These are phyloP conservation scores for Thalassoma bifasciatum DNA, from an alignment of 2,113 vertebrate species.

Conservation along the genomic window DNA sequence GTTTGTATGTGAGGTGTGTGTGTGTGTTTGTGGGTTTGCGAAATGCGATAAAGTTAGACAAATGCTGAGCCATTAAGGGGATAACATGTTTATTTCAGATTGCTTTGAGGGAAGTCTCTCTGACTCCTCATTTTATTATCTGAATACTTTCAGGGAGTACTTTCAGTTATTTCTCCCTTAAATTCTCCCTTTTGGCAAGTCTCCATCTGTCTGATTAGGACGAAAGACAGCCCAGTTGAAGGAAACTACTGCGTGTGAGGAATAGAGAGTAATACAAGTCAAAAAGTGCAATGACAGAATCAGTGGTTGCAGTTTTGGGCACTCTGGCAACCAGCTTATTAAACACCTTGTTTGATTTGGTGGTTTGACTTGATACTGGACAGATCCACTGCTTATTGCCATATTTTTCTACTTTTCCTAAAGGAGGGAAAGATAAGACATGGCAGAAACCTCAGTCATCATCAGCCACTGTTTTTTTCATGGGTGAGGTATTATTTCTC, in stretches of 20 bases:
- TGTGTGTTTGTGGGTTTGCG: not conserved
- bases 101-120: conserved; percentile 19
- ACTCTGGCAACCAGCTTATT: conserved; percentile 3
- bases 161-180: conserved; percentile 1
- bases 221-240: conserved; percentile 22
- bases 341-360: too few relatives aligned
- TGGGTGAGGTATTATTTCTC: too few relatives aligned
- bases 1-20: not conserved
- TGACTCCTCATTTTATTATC: conserved; percentile 20
- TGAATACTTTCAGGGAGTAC: conserved; percentile 20
- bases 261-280: conserved; percentile 8
- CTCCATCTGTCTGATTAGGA: conserved; percentile 41
- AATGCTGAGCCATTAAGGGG: conserved; percentile 12
- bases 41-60: not conserved
- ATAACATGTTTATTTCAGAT: conserved; percentile 18
- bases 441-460: too few relatives aligned
- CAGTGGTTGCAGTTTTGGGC: conserved; percentile 6
- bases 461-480: too few relatives aligned
- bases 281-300: conserved; percentile 17
- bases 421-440: too few relatives aligned
- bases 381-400: too few relatives aligned
- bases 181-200: conserved; percentile 3
- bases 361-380: too few relatives aligned
- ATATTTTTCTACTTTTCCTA: too few relatives aligned
- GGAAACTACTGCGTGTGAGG: conserved; percentile 1